phyloP scores from a whole-genome alignment of 2,797 vertebrate species.

The Helicolenus hilgendorfi region DNA sequence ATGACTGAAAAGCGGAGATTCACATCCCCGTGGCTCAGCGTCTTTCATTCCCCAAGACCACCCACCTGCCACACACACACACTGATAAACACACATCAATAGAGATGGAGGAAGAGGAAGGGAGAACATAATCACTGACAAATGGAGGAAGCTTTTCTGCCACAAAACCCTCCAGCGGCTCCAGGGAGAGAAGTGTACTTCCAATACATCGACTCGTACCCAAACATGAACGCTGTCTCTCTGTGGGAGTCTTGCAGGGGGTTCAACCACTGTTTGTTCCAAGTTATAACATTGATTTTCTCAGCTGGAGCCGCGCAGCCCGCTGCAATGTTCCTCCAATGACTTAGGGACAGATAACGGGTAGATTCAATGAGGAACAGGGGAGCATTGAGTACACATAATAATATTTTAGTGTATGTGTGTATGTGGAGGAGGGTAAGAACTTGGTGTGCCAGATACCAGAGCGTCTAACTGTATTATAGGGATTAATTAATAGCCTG shows the following conservation, averaged over 20 bases:
- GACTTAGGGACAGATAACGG: slow-evolving; percentile 15
- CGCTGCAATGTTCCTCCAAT: not conserved
- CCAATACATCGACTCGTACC: slow-evolving; percentile 29
- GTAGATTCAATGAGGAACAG: slow-evolving; percentile 25
- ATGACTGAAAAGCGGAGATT: slow-evolving; percentile 19
- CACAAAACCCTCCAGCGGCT: slow-evolving; percentile 40
- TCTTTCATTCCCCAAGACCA: slow-evolving; percentile 72
- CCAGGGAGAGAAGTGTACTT: slow-evolving; percentile 43
- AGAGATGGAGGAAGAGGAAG: not conserved
- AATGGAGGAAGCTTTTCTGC: slow-evolving; percentile 48
- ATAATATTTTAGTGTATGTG: slow-evolving; percentile 10
- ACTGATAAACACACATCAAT: slow-evolving; percentile 1
- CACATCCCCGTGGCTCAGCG: slow-evolving; percentile 26
- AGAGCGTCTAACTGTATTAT: slow-evolving; percentile 65
- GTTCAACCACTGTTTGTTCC: slow-evolving; percentile 28
- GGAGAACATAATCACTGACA: slow-evolving; percentile 62
- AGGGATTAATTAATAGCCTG: slow-evolving; percentile 77
- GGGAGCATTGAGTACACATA: not conserved
- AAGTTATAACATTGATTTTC: slow-evolving; percentile 16
- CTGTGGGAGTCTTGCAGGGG: slow-evolving; percentile 4
- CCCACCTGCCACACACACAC: slow-evolving; percentile 15
- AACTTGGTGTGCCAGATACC: slow-evolving; percentile 48
- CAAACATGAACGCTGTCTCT: slow-evolving; percentile 22
- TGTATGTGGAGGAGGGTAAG: not conserved
- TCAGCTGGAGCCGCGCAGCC: not conserved